Evolutionary conservation across 2,797 vertebrate species (phyloP), one percentile per base, ranked within the genome.

Genomic region (Kryptolebias ocellatus): DNA sequence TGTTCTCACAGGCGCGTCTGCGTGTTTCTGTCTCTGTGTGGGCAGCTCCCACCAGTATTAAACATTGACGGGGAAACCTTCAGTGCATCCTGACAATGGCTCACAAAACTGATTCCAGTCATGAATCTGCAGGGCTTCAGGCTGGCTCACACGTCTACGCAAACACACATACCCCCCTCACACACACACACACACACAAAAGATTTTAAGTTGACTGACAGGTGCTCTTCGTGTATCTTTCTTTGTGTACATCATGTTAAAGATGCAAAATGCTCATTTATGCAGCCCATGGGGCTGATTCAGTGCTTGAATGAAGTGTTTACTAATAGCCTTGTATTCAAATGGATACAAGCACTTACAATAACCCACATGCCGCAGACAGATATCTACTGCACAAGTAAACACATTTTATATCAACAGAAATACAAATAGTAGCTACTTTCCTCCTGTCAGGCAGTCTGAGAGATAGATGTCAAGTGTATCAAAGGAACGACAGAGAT

Each of bases 251-350:
- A 10, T 46, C 67, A 60, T 58, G 50, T 66, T 75, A 61, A 68
- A 73, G 62, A 64, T 68, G 47, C 47, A 51, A 18, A 92, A 93
- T 92, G 87, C 93, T 93, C 88, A 92, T 83, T 94, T 93, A 94
- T 94, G 91, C 92, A 92, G 90, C 95, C 93, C 93, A 84, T 82
- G 93, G 94, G 95, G 93, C 89, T 94, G 94, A 96, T 95, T 96
- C 95, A 93, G 94, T 92, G 94, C 92, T 93, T 94, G 92, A 94
- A 93, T 95, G 94, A 95, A 95, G 92, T 93, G 89, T 92, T 94
- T 94, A 84, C 92, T 95, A 95, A 95, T 95, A 93, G 94, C 92
- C 37, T 60, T 92, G 83, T 91, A 56, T 2, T 9, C 11, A 4
- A 52, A 20, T 50, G 10, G 18, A 54, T 49, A n/a, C 59, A 56